Evolutionary conservation across 1,140 invertebrate species (phyloP), one percentile per base, ranked within the genome.

Genomic region (Calliphora vicina): DNA sequence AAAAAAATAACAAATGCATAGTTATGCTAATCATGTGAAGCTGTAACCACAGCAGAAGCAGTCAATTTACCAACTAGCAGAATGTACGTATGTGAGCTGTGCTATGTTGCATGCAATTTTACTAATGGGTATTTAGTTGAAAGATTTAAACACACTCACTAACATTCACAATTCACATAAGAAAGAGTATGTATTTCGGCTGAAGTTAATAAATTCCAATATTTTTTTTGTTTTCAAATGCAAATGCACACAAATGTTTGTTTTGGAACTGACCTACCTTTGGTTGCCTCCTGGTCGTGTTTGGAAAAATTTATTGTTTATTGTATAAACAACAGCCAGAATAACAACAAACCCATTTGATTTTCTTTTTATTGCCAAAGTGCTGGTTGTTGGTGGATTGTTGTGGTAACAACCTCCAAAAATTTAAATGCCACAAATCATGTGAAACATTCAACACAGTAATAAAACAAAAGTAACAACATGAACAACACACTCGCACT

Each of bases 381-480:
- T 50, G 45, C 45, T 50, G 42, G 5, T 78, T 23, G 10, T 10
- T 45, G n/a, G 10, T 78, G 35, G 6, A 35, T 13, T 43, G 35
- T 9, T 35, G 73, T n/a, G 9, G 73, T 76, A 78, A 78, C 74
- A 78, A 78, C 74, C 74, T 78, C 74, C 74, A 78, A 78, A 78
- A 78, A 78, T 78, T 78, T 45, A 45, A 78, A 78, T 78, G 74
- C 74, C 74, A 78, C 74, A 78, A 78, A 78, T 78, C 74, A 78
- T 78, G 74, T 78, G 80, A 67, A 81, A 67, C 80, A 81, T 61
- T 61, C 57, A 61, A 57, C 45, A 81, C 80, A 17, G 80, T 81
- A 67, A 81, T 81, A 81, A 81, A 81, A 81, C 45, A 67, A 67
- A 81, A 81, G 57, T 81, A 81, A 81, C 80, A 43, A 50, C 76